phyloP scores from a whole-genome alignment of 2,888 invertebrate genomes.

The Drosophila nigritarsus region DNA sequence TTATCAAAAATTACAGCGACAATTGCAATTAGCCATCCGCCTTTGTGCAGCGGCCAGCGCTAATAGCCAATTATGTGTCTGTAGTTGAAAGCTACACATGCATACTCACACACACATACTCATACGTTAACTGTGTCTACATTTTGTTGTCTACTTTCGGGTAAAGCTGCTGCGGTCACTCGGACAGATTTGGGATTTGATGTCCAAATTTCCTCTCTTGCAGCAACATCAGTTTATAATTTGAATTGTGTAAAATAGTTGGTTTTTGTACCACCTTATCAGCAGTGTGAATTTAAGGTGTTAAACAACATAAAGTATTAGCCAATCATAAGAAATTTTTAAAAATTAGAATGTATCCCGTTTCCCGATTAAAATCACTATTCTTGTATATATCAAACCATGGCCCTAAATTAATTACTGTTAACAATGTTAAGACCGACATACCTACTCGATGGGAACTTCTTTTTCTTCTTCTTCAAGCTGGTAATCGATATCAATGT shows the following conservation, averaged over 20 bases:
- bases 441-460: not conserved
- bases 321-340: not conserved
- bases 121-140: slow-evolving; percentile 6
- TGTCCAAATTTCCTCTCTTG: slow-evolving; percentile 34
- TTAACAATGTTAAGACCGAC: not conserved
- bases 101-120: not conserved
- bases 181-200: slow-evolving; percentile 64
- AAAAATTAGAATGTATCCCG: not conserved
- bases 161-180: slow-evolving; percentile 37
- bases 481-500: too few relatives aligned
- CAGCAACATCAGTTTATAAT: slow-evolving; percentile 56
- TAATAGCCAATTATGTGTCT: slow-evolving; percentile 76
- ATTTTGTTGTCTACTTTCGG: slow-evolving; percentile 1
- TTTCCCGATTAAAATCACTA: not conserved
- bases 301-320: not conserved
- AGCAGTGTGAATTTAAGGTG: slow-evolving; percentile 12
- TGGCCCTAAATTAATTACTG: not conserved
- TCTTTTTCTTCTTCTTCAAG: not conserved
- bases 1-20: slow-evolving; percentile 32
- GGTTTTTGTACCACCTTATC: slow-evolving; percentile 21
- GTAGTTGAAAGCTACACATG: slow-evolving; percentile 12
- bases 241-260: slow-evolving; percentile 42
- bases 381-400: not conserved
- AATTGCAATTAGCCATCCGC: slow-evolving; percentile 30
- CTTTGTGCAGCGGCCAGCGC: slow-evolving; percentile 58